phyloP scores from a whole-genome alignment of 1,140 invertebrate genomes.

The Ganaspis sp. region DNA sequence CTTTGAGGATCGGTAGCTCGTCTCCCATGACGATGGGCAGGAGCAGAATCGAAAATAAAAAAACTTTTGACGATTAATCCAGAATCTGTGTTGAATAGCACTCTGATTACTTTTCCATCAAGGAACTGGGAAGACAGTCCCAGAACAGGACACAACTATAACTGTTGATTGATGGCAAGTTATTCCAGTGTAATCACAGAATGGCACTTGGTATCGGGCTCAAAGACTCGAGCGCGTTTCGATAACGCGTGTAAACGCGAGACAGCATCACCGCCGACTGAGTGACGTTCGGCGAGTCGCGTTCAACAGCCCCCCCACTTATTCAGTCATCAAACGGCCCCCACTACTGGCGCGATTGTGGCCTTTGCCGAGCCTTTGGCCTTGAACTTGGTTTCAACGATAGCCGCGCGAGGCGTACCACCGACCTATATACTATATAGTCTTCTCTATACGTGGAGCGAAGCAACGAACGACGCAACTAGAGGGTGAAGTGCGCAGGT shows the following conservation, averaged over 20 bases:
- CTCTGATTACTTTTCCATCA: conserved; percentile 40
- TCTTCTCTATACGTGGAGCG: neutral
- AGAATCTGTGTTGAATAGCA: neutral
- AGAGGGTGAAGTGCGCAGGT: conserved; percentile 50
- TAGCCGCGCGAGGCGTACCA: conserved; percentile 73
- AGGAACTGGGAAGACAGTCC: neutral
- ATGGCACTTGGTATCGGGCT: conserved; percentile 34
- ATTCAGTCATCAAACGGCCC: conserved; percentile 73
- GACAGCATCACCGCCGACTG: conserved; percentile 78
- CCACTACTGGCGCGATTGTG: conserved; percentile 69
- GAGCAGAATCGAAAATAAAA: conserved; percentile 43
- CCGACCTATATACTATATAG: conserved; percentile 68
- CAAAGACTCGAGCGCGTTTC: conserved; percentile 54
- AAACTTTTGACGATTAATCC: conserved; percentile 10
- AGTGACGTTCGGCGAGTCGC: conserved; percentile 77
- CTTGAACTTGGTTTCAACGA: conserved; percentile 84
- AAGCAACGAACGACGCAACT: conserved; percentile 35
- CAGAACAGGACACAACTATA: neutral
- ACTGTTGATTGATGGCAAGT: conserved; percentile 49
- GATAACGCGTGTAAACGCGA: conserved; percentile 72
- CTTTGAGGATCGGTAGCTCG: conserved; percentile 91
- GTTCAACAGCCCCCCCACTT: conserved; percentile 76
- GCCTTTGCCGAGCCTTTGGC: conserved; percentile 77
- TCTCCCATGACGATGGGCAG: conserved; percentile 81
- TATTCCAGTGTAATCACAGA: conserved; percentile 56